Evolutionary conservation across 2,888 invertebrate genomes (phyloP).

Genomic region (Drosophila buzzatii): DNA sequence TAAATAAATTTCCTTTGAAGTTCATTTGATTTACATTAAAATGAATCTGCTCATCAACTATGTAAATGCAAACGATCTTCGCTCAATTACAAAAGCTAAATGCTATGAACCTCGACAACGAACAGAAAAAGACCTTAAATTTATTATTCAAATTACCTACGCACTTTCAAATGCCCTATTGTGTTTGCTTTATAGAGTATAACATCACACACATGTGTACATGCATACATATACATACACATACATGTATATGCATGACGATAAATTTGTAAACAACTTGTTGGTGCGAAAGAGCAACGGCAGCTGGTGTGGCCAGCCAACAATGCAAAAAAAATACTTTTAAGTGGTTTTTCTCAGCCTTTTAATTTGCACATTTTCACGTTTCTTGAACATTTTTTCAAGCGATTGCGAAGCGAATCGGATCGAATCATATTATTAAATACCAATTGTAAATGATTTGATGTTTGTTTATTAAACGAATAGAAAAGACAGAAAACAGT

Average conservation of each 20-base stretch:
- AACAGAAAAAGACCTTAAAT: conserved; percentile 5
- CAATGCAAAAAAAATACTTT: conserved; percentile 48
- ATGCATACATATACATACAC: conserved; percentile 1
- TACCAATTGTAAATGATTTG: conserved; percentile 35
- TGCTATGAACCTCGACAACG: not conserved
- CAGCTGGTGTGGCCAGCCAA: conserved; percentile 54
- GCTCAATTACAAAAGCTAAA: conserved; percentile 3
- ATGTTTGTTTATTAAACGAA: conserved; percentile 57
- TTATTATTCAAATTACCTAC: conserved; percentile 21
- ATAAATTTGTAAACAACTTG: conserved; percentile 68
- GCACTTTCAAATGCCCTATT: conserved; percentile 22
- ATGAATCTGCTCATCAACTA: not conserved
- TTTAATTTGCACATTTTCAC: conserved; percentile 56
- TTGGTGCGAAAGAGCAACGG: conserved; percentile 69
- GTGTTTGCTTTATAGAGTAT: conserved; percentile 38
- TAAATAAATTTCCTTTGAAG: not conserved
- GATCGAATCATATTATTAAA: conserved; percentile 29
- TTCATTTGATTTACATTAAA: not conserved
- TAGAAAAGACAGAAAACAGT: conserved; percentile 59
- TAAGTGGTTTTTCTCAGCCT: conserved; percentile 45
- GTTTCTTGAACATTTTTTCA: conserved; percentile 39
- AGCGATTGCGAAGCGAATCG: not conserved
- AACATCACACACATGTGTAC: conserved; percentile 15
- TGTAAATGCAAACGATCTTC: not conserved
- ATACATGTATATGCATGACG: conserved; percentile 11